phyloP scores from a whole-genome alignment of 2,888 invertebrate species.

The Pseudolycoriella hygida region DNA sequence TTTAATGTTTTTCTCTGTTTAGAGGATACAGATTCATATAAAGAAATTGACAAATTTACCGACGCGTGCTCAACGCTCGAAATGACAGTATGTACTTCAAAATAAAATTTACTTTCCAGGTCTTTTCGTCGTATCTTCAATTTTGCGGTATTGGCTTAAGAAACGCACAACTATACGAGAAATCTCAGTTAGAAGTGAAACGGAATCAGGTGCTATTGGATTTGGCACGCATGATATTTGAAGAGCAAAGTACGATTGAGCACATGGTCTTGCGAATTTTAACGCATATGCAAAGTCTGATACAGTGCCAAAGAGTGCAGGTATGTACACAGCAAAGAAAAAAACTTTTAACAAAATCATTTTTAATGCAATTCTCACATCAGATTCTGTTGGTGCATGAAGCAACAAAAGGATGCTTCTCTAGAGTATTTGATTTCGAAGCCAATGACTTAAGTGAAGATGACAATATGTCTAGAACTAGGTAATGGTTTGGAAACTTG shows the following conservation, averaged over 20 bases:
- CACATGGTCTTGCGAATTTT: constrained; percentile 87
- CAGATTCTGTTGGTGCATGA: constrained; percentile 80
- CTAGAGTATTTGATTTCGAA: constrained; percentile 85
- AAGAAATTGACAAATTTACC: too few relatives aligned
- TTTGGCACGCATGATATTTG: constrained; percentile 90
- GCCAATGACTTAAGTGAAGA: constrained; percentile 74
- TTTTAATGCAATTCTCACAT: constrained; percentile 9
- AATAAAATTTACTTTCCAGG: constrained; percentile 28
- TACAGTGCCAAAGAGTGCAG: constrained; percentile 90
- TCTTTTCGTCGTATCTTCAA: constrained; percentile 83
- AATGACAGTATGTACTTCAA: background rate
- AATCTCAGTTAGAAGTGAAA: constrained; percentile 87
- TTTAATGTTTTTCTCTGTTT: too few relatives aligned
- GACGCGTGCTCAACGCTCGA: too few relatives aligned
- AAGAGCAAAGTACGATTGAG: constrained; percentile 91
- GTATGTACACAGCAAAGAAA: constrained; percentile 29
- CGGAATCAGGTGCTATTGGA: constrained; percentile 87
- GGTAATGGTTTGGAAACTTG: constrained; percentile 27
- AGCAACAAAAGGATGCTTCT: constrained; percentile 81
- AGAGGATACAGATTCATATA: too few relatives aligned
- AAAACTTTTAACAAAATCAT: constrained; percentile 3
- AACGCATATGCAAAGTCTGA: constrained; percentile 83
- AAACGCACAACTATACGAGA: constrained; percentile 91
- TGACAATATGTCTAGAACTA: constrained; percentile 61
- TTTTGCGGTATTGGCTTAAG: constrained; percentile 91